Conservation (phyloP, 2,797 vertebrate species). For the Euphonia xanthogaster region DNA sequence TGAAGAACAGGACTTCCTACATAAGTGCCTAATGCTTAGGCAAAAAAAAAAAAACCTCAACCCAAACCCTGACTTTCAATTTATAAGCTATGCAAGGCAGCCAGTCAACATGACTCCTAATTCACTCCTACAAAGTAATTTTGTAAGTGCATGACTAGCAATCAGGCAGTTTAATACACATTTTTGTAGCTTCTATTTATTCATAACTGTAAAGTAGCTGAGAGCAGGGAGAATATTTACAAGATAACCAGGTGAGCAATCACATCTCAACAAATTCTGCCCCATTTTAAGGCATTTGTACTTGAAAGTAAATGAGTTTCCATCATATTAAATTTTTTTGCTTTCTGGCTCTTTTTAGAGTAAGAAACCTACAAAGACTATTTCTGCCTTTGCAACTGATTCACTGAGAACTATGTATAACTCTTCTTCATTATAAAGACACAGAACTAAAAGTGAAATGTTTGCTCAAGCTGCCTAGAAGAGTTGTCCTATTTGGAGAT, state of each 20-base stretch:
- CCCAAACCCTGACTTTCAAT: not conserved
- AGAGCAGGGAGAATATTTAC: not conserved
- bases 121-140: not conserved
- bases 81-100: not conserved
- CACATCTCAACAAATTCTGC: not conserved
- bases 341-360: not conserved
- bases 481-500: not conserved
- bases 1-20: not conserved
- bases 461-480: not conserved
- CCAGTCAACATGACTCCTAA: not conserved
- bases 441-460: not conserved
- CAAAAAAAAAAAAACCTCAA: not conserved
- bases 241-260: not conserved
- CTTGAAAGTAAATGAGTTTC: not conserved
- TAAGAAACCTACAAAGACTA: not conserved
- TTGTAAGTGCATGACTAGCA: not conserved
- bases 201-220: not conserved
- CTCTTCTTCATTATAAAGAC: not conserved
- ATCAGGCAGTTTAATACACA: not conserved
- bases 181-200: not conserved
- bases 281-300: not conserved
- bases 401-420: not conserved
- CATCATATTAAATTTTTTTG: not conserved
- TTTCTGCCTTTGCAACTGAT: not conserved
- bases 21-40: not conserved